phyloP scores from a whole-genome alignment of 2,113 vertebrate species.

The Corythoichthys intestinalis region DNA sequence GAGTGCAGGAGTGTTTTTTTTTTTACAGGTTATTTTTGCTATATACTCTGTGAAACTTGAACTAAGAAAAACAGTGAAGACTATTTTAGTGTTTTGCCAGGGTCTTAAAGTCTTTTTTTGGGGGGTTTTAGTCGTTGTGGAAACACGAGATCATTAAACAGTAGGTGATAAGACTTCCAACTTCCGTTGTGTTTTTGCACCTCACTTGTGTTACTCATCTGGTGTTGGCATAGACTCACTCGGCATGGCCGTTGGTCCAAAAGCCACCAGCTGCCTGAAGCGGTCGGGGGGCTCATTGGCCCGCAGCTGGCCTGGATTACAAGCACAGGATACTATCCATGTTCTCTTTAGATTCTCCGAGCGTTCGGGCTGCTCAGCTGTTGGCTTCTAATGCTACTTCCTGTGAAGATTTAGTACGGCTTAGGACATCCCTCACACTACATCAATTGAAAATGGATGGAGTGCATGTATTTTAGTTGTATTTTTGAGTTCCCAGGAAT shows the following conservation, averaged over 20 bases:
- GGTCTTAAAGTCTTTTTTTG: no score
- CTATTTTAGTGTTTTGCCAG: no score
- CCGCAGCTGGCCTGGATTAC: conserved; percentile 35
- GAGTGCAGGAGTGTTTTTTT: conserved; percentile 25
- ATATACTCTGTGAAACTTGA: not conserved
- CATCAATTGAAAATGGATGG: not conserved
- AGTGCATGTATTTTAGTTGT: not conserved
- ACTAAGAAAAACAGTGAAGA: no score
- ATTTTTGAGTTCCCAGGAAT: not conserved
- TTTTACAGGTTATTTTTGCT: conserved; percentile 34
- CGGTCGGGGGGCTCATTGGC: conserved; percentile 29
- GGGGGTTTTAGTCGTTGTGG: not conserved
- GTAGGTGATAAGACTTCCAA: conserved; percentile 1
- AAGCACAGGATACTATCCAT: conserved; percentile 37
- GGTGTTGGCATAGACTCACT: conserved; percentile 56
- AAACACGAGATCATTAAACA: not conserved
- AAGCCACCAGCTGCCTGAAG: conserved; percentile 57
- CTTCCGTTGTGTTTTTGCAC: conserved; percentile 24
- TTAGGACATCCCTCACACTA: not conserved
- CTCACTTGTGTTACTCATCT: conserved; percentile 40
- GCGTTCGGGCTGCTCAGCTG: conserved; percentile 53
- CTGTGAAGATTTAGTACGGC: conserved; percentile 44
- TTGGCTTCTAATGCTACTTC: conserved; percentile 45
- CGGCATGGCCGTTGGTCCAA: conserved; percentile 61
- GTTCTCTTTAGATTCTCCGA: conserved; percentile 37